Conservation (phyloP, 2,888 invertebrate genomes). For the Eledone cirrhosa region DNA sequence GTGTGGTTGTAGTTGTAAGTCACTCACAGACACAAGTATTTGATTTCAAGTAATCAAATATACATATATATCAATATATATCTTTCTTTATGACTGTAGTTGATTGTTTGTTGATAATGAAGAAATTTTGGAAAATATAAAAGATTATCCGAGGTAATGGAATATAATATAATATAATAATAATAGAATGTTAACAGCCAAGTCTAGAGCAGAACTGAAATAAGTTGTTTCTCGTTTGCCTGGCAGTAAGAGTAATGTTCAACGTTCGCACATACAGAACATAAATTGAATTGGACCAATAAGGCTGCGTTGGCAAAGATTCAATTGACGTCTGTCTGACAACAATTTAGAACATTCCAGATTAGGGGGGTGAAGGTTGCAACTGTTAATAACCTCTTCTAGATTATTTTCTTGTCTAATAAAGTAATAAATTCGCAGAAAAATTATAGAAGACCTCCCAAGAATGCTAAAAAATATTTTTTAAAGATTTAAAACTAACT, state of each 20-base stretch:
- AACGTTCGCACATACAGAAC: conserved; percentile 35
- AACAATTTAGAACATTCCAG: conserved; percentile 39
- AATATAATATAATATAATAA: neutral
- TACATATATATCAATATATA: neutral
- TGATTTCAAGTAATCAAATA: too few species aligned
- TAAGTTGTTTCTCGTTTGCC: neutral
- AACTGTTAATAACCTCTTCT: neutral
- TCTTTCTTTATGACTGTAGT: neutral
- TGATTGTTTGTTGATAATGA: neutral
- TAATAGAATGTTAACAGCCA: too few species aligned
- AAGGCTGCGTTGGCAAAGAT: conserved; percentile 51
- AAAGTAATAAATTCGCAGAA: too few species aligned
- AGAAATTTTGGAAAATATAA: neutral
- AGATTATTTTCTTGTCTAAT: neutral
- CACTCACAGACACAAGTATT: too few species aligned
- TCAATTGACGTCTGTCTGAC: conserved; percentile 46
- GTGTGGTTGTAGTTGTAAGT: too few species aligned
- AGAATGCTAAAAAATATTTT: neutral
- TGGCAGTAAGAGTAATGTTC: conserved; percentile 34
- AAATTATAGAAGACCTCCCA: neutral
- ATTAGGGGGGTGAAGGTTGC: conserved; percentile 15
- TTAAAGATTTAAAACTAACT: neutral
- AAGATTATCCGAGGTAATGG: neutral
- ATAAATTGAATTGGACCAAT: conserved; percentile 49
- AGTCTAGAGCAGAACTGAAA: too few species aligned